Base-by-base conservation (phyloP, 2,797 vertebrate genomes). In the Pseudocheirus occidentalis region DNA sequence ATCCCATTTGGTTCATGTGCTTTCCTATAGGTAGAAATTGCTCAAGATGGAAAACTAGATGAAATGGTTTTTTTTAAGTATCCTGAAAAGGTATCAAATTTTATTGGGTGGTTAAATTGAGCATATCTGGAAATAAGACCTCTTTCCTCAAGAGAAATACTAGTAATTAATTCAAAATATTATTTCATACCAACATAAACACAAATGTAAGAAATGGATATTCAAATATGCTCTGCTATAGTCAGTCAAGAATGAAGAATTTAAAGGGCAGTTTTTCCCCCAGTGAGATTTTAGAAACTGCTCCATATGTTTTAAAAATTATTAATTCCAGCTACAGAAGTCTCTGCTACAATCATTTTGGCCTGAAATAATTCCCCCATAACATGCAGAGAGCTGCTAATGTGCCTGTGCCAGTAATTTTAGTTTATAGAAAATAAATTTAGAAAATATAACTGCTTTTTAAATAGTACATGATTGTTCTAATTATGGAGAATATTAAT, bases 151-250 rank as follows among this genome's bases (percentile, higher is more conserved):
- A 92, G 73, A 97, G 57, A 94, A 96, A 92, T 94, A 81, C 81
- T 93, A 29, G 93, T 95, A 96, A 95, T 96, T 96, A 96, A 95
- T 96, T 96, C 95, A 93, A 57, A 46, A 56, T 93, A 12, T 40
- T 58, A 54, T 95, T 96, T 95, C 90, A 94, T 40, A 55, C 56
- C 27, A 93, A 40, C 56, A 93, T 56, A 94, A 97, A 95, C 50
- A 90, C 24, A 90, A 53, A 40, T 55, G 18, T 50, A 92, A 90
- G 62, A 96, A 95, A 92, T 91, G 87, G 66, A 91, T 96, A 73
- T 96, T 24, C 31, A 92, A 96, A 95, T 91, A 81, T 12, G 55
- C 13, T 59, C 95, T 97, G 92, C 53, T 54, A 4, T 94, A 97
- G 73, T 97, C 93, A 90, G 11, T 91, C 93, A 96, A 93, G 28